These are phyloP conservation scores for Drosophila limbata DNA, from an alignment of 2,888 invertebrate genomes.

Conservation along the genomic window DNA sequence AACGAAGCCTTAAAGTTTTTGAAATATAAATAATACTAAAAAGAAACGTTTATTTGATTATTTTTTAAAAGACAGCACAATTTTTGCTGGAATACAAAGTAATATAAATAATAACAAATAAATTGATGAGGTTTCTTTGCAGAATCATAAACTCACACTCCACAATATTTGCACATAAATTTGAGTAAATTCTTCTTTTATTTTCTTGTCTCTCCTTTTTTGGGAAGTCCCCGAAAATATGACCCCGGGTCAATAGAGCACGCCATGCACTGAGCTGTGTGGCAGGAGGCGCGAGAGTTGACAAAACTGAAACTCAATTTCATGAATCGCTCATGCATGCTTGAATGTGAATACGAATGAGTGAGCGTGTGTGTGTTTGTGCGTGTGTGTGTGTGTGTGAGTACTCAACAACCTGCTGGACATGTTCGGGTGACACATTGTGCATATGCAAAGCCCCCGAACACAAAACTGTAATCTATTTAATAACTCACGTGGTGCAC, in stretches of 20 bases:
- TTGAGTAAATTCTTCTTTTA: neutral
- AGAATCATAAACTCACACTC: neutral
- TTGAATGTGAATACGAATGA: conserved; percentile 5
- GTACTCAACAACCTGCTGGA: conserved; percentile 5
- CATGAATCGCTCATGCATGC: conserved; percentile 65
- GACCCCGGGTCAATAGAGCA: conserved; percentile 21
- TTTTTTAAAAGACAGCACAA: neutral
- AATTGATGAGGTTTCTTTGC: neutral
- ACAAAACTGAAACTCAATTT: conserved; percentile 66
- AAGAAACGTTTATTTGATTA: neutral
- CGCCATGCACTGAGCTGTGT: conserved; percentile 9
- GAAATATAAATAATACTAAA: neutral
- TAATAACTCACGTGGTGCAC: conserved; percentile 72
- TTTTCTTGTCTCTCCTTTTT: neutral
- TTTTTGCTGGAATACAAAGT: neutral
- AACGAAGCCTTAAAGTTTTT: neutral
- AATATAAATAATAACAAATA: neutral
- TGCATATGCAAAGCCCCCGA: conserved; percentile 22
- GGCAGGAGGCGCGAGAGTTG: conserved; percentile 25
- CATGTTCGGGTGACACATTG: conserved; percentile 23
- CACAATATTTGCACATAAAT: neutral
- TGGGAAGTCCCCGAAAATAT: neutral
- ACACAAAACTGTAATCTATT: conserved; percentile 74
- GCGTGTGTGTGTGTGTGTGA: neutral
- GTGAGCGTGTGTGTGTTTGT: neutral